phyloP scores from a whole-genome alignment of 2,797 vertebrate genomes.

The Sebastes itinus region DNA sequence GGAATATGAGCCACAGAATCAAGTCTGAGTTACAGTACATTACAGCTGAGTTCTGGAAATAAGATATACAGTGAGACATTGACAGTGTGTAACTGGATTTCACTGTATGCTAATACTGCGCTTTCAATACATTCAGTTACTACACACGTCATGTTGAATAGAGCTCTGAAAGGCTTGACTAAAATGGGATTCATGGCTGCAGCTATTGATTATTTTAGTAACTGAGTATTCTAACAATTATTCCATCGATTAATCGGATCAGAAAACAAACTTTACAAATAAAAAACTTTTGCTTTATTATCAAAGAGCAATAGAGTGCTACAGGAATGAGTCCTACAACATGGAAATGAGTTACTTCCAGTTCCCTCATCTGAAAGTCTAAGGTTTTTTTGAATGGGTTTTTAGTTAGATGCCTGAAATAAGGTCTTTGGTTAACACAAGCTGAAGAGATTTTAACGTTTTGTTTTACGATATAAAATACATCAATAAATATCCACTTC shows the following conservation, averaged over 20 bases:
- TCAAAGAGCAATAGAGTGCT: too few relatives aligned
- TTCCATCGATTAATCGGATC: not conserved
- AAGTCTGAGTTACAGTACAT: not conserved
- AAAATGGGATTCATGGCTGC: conserved; percentile 28
- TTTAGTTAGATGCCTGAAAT: too few relatives aligned
- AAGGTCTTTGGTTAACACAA: too few relatives aligned
- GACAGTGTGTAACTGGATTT: conserved; percentile 3
- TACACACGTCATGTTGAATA: conserved; percentile 23
- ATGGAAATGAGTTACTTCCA: too few relatives aligned
- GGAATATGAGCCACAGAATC: not conserved
- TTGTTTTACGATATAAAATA: too few relatives aligned
- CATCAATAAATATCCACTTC: too few relatives aligned
- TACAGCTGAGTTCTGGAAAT: conserved; percentile 3
- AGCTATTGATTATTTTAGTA: rapidly evolving
- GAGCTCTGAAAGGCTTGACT: conserved; percentile 34
- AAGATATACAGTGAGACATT: not conserved
- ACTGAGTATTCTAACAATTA: rapidly evolving
- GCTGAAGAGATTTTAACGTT: too few relatives aligned
- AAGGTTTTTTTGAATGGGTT: rapidly evolving
- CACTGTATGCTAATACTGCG: conserved; percentile 14
- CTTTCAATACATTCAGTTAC: conserved; percentile 2
- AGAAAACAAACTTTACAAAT: too few relatives aligned
- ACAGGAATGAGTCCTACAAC: too few relatives aligned
- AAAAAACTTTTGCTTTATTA: not conserved
- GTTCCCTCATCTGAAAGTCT: too few relatives aligned